phyloP scores from a whole-genome alignment of 2,888 invertebrate genomes.

The Busseola fusca region DNA sequence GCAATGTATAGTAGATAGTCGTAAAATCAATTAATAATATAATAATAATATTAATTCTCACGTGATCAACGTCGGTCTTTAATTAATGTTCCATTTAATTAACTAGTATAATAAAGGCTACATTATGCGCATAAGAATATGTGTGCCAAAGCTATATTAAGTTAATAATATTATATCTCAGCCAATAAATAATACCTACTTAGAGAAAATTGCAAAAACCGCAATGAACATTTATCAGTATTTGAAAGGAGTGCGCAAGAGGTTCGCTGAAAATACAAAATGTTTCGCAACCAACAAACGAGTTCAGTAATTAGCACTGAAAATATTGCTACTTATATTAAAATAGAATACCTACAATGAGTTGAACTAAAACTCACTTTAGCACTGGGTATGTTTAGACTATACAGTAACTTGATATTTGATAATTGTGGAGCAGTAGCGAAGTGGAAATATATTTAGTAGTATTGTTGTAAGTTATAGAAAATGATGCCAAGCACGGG shows the following conservation, averaged over 20 bases:
- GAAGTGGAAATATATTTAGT: constrained; percentile 43
- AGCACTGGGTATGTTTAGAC: constrained; percentile 35
- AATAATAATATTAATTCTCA: too few species aligned
- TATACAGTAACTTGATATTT: constrained; percentile 51
- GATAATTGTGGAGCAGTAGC: constrained; percentile 31
- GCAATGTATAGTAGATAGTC: constrained; percentile 28
- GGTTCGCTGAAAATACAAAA: constrained; percentile 16
- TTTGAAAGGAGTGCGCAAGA: constrained; percentile 2
- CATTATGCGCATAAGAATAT: constrained; percentile 27
- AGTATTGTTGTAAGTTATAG: constrained; percentile 39
- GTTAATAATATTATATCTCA: constrained; percentile 24
- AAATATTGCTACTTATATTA: constrained; percentile 51
- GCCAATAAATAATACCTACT: constrained; percentile 28
- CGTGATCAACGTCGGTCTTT: constrained; percentile 39
- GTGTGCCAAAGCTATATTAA: constrained; percentile 36
- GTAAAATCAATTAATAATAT: constrained; percentile 61
- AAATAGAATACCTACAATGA: constrained; percentile 52
- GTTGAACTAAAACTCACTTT: constrained; percentile 30
- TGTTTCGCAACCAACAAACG: constrained; percentile 32
- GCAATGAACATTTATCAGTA: constrained; percentile 7
- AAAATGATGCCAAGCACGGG: constrained; percentile 59
- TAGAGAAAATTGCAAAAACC: constrained; percentile 17
- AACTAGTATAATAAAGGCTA: constrained; percentile 27
- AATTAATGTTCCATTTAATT: constrained; percentile 50
- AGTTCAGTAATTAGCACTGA: constrained; percentile 49